These are phyloP conservation scores for Peromyscus nudipes DNA, from an alignment of 2,797 vertebrate species.

Conservation along the genomic window DNA sequence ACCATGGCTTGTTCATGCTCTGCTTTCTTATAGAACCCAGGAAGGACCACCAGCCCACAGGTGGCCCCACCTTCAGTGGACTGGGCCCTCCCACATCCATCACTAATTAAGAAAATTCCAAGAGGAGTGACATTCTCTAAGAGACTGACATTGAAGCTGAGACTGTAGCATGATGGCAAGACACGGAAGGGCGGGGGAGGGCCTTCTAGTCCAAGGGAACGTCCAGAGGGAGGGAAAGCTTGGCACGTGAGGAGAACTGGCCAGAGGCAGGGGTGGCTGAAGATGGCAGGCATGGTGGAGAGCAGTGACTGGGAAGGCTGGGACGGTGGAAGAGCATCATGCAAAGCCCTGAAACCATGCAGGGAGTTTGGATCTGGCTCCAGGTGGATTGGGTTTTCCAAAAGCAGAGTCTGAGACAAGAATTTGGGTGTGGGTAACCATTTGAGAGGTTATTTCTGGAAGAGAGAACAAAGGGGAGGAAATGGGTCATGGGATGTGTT, in stretches of 20 bases:
- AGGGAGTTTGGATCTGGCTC: neutral
- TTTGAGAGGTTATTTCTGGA: neutral
- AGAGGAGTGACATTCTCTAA: neutral
- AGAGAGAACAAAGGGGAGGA: neutral
- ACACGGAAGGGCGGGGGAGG: neutral
- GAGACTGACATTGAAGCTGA: neutral
- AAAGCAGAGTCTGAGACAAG: neutral
- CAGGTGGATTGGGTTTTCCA: neutral
- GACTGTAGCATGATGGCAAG: neutral
- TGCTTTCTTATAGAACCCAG: neutral
- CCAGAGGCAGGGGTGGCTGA: neutral
- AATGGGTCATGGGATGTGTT: neutral
- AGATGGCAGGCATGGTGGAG: neutral
- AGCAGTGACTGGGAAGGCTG: neutral
- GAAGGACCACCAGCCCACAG: neutral
- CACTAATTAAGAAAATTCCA: neutral
- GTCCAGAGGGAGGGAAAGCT: neutral
- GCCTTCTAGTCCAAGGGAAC: neutral
- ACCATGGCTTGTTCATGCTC: neutral
- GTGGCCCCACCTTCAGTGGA: neutral
- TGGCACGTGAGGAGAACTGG: neutral
- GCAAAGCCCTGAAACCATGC: neutral
- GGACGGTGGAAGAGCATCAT: rapidly evolving
- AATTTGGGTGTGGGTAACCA: neutral
- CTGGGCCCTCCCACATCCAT: neutral